Base-by-base conservation (phyloP, 2,797 vertebrate species). In the Schizopygopsis pylzovi region DNA sequence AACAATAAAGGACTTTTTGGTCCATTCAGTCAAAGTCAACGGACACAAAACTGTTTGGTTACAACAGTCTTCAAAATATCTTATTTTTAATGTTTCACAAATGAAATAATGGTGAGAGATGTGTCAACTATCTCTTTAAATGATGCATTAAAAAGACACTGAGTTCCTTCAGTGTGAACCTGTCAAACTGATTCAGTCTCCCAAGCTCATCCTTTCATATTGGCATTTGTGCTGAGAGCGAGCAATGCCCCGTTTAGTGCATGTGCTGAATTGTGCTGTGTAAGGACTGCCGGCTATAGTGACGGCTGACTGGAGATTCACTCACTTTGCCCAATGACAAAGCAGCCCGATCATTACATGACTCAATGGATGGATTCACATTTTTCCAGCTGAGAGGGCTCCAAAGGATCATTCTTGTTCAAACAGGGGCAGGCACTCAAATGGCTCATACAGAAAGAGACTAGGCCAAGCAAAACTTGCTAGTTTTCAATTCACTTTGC, bases 301-400 rank as follows among this genome's bases (percentile, higher is more conserved):
- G 72, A 22, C 22, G 41, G 43, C 75, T 49, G 81, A 52, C 28
- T 63, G 49, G 54, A 71, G 80, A 81, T 85, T 13, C 52, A 73
- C 25, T 84, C 45, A 37, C 18, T 71, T 72, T 25, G 41, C 37
- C 80, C 39, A 33, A 45, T 67, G 76, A 86, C 37, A 86, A 71
- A 71, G 59, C 54, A 70, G 45, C 10, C 8, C 5, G 16, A 25
- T 4, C 20, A 18, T 33, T 76, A 63, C 77, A 63, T 83, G 83
- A 71, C 52, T 79, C 77, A 77, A 9, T 33, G 28, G 43, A 43
- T 22, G 16, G 8, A 68, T 56, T 37, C 56, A 45, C 67, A 33
- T 83, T 47, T 68, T 70, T 78, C 70, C 47, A 56, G 75, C 28
- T 82, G 77, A 86, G n/a, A 54, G 11, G 77, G 43, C n/a, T 72